Conservation (phyloP, 2,888 invertebrate species). For the Dendrolimus pini region DNA sequence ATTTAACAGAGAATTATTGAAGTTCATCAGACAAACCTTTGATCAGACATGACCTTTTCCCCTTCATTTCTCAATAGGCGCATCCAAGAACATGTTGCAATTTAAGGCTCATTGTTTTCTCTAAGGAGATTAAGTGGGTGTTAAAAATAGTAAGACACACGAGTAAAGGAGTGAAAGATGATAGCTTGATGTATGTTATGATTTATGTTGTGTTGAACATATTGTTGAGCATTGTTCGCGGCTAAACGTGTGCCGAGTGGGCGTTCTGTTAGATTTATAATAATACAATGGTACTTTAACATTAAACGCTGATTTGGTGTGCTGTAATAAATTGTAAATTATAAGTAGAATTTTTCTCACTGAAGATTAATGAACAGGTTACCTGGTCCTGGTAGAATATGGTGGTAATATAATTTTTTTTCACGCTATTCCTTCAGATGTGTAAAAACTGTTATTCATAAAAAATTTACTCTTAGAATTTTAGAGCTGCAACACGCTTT, state of each 20-base stretch:
- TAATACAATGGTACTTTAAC: constrained; percentile 10
- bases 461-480: no score
- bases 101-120: constrained; percentile 51
- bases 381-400: no score
- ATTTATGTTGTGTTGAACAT: constrained; percentile 66
- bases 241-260: constrained; percentile 44
- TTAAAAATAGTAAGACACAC: constrained; percentile 68
- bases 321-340: constrained; percentile 29
- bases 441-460: no score
- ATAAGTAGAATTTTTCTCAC: no score
- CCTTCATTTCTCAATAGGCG: no score
- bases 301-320: constrained; percentile 19
- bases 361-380: no score
- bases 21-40: no score
- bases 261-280: constrained; percentile 59
- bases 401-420: no score
- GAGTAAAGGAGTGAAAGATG: constrained; percentile 61
- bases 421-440: no score
- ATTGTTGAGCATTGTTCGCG: constrained; percentile 59
- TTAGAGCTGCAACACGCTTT: no score
- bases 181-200: constrained; percentile 55
- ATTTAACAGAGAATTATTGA: no score
- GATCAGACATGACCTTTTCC: no score
- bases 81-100: constrained; percentile 27
- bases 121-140: constrained; percentile 65